Evolutionary conservation across 2,888 invertebrate genomes (phyloP).

Genomic region (Caenorhabditis afra): DNA sequence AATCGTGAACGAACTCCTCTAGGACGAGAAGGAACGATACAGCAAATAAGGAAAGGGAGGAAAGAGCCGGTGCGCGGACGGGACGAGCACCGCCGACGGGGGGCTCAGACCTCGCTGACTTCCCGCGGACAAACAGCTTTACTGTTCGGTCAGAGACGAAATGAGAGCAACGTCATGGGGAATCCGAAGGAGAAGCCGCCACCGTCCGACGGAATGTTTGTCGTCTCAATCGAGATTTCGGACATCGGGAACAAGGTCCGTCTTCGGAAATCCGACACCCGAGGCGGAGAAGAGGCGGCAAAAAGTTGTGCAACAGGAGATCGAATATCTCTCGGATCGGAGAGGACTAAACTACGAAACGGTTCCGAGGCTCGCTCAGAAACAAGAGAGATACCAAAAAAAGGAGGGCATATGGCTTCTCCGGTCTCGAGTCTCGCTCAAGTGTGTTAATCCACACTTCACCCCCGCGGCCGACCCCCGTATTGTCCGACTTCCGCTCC

Average conservation of each 20-base stretch:
- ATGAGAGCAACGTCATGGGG: not conserved
- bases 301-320: constrained; percentile 26
- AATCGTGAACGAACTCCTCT: constrained; percentile 35
- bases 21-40: constrained; percentile 33
- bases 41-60: constrained; percentile 34
- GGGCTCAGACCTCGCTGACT: no score
- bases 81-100: not conserved
- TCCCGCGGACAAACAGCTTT: not conserved
- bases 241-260: constrained; percentile 27
- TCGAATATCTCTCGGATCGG: constrained; percentile 26
- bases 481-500: constrained; percentile 27
- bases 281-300: constrained; percentile 6
- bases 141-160: constrained; percentile 18
- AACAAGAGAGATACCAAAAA: constrained; percentile 3
- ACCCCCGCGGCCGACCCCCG: constrained; percentile 32
- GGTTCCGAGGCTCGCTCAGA: not conserved
- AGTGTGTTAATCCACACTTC: constrained; percentile 59
- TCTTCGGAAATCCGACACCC: constrained; percentile 42
- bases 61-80: constrained; percentile 17
- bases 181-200: not conserved
- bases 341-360: constrained; percentile 33
- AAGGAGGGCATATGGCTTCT: constrained; percentile 44
- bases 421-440: constrained; percentile 20
- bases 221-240: constrained; percentile 3
- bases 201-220: constrained; percentile 14